Evolutionary conservation across 1,140 invertebrate species (phyloP).

Genomic region (Chlorops oryzae): DNA sequence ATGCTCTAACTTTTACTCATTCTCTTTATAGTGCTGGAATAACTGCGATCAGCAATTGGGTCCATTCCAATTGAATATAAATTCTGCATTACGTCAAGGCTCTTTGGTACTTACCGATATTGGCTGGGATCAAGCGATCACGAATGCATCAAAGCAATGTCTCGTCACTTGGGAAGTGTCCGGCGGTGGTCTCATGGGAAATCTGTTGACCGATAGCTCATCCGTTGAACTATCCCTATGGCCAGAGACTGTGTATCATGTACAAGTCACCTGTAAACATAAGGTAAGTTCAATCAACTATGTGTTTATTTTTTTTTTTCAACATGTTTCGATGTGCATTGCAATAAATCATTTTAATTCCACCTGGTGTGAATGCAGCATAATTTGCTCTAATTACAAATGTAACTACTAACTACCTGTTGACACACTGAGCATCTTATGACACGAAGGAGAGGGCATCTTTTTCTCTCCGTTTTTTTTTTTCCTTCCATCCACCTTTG

Average conservation of each 20-base stretch:
- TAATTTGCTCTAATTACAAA: too few species aligned
- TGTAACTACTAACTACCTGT: too few species aligned
- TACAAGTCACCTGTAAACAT: slow-evolving; percentile 36
- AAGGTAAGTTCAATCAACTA: slow-evolving; percentile 18
- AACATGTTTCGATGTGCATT: neutral
- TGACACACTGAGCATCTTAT: too few species aligned
- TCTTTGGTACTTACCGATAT: slow-evolving; percentile 20
- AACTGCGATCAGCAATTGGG: slow-evolving; percentile 21
- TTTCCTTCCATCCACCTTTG: too few species aligned
- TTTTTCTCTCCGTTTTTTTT: too few species aligned
- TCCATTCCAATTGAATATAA: slow-evolving; percentile 17
- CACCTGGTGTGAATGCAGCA: neutral
- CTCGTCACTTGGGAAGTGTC: slow-evolving; percentile 51
- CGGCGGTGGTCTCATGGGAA: slow-evolving; percentile 50
- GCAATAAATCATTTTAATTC: slow-evolving; percentile 3
- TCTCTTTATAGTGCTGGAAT: slow-evolving; percentile 22
- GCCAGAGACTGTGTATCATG: slow-evolving; percentile 49
- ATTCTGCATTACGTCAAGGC: slow-evolving; percentile 17
- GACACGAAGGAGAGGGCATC: too few species aligned
- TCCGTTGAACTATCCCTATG: slow-evolving; percentile 49
- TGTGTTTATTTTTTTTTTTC: neutral
- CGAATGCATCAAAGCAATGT: slow-evolving; percentile 31
- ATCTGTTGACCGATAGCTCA: slow-evolving; percentile 49
- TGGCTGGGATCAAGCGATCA: slow-evolving; percentile 22
- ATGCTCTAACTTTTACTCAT: neutral